Conservation (phyloP, 2,888 invertebrate species). For the Melanotus villosus region DNA sequence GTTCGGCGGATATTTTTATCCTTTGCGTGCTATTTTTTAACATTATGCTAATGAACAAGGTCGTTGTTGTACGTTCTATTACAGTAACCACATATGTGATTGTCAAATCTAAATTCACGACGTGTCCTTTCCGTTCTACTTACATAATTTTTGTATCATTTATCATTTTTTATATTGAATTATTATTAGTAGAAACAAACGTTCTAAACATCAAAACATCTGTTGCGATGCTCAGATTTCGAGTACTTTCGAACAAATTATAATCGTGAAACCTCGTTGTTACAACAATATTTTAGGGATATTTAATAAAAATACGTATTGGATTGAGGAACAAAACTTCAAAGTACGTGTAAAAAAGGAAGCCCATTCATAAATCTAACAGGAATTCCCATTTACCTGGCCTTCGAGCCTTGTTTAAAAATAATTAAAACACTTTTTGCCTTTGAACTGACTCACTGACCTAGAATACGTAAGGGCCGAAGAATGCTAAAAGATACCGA, state of each 20-base stretch:
- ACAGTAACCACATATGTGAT: conserved; percentile 22
- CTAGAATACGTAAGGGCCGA: conserved; percentile 28
- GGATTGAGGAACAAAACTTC: too few relatives aligned
- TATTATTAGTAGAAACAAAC: too few relatives aligned
- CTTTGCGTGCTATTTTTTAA: conserved; percentile 11
- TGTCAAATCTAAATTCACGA: conserved; percentile 28
- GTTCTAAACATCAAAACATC: too few relatives aligned
- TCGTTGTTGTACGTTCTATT: conserved; percentile 29
- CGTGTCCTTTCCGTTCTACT: conserved; percentile 32
- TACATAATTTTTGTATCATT: conserved; percentile 21
- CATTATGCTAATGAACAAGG: conserved; percentile 28
- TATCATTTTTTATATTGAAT: conserved; percentile 6
- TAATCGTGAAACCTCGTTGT: too few relatives aligned
- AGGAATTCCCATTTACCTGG: conserved; percentile 24
- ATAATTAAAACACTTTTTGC: conserved; percentile 23
- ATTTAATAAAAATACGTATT: too few relatives aligned
- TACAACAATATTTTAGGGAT: too few relatives aligned
- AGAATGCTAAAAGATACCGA: conserved; percentile 16
- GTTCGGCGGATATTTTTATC: conserved; percentile 6
- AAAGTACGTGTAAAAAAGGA: too few relatives aligned
- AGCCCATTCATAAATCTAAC: too few relatives aligned
- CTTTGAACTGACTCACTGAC: conserved; percentile 29
- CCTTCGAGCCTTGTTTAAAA: conserved; percentile 21
- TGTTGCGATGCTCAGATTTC: too few relatives aligned
- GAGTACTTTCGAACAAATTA: too few relatives aligned